Conservation (phyloP, 2,888 invertebrate genomes). For the Choristoneura rosaceana region DNA sequence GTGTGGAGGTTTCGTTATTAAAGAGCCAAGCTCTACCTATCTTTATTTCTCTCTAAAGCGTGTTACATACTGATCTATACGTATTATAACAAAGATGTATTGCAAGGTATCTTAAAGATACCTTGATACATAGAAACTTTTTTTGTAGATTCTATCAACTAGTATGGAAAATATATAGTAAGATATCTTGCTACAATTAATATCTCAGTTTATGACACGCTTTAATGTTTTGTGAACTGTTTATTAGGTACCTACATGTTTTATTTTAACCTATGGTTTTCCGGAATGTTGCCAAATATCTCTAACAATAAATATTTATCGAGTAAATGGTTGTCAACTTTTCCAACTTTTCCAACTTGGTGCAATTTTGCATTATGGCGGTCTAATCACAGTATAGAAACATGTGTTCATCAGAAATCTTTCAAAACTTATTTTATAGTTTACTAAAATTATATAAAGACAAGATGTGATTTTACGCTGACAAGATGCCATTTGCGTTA, state of each 20-base stretch:
- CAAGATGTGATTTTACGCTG: background rate
- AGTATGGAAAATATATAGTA: no score
- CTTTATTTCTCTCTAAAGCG: background rate
- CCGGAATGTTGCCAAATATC: slow-evolving; percentile 8
- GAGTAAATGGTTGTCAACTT: background rate
- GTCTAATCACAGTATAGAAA: background rate
- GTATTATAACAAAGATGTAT: no score
- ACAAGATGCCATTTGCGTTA: background rate
- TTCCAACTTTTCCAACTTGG: background rate
- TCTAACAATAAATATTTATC: background rate
- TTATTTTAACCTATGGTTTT: background rate
- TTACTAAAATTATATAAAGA: background rate
- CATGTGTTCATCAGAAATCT: background rate
- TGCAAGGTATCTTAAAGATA: no score
- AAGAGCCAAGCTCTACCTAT: background rate
- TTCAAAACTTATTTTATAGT: background rate
- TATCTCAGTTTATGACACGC: no score
- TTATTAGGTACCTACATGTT: background rate
- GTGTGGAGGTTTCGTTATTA: background rate
- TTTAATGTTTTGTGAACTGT: background rate
- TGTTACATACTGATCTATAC: background rate
- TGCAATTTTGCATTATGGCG: background rate
- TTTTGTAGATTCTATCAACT: no score
- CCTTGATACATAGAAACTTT: no score
- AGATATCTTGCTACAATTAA: no score